Evolutionary conservation across 1,140 invertebrate species (phyloP), one percentile per base, ranked within the genome.

Genomic region (Glossosoma conforme): DNA sequence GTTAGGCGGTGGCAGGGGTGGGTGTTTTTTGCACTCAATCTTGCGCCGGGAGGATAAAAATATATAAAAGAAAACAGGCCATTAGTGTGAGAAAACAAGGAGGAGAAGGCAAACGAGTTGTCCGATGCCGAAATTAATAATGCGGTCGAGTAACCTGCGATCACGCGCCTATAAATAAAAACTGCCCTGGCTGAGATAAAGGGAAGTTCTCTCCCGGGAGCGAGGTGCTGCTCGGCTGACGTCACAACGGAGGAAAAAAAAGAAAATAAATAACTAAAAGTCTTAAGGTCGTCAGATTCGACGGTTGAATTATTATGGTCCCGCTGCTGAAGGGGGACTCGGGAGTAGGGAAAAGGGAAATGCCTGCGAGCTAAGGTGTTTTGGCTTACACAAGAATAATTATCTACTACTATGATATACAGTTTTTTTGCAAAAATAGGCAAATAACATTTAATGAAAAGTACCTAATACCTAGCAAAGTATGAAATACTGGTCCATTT

Each of bases 91-190:
- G 54, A 37, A 42, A 38, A 50, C 30, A 38, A 46, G 15, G 14
- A 15, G 13, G 14, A 37, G 44, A 36, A 51, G 44, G 54, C 49
- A 57, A 57, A 57, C 54, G 55, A 53, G 50, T 53, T 53, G 50
- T 53, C 55, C 53, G 46, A 50, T 53, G 51, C 24, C 33, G 33
- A 47, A 58, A 58, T 58, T 58, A 58, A 58, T 58, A 58, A 53
- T 45, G 50, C 51, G 55, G 55, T 58, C 55, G 51, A 53, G 44
- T 58, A 58, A 58, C 55, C 55, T 58, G 55, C 55, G 55, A 58
- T 58, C 55, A 53, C 41, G 28, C 40, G 51, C 55, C 55, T 53
- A 58, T 58, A 58, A 58, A 58, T 58, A 58, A 58, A 53, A 58
- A 58, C 51, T 58, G 46, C 35, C 45, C 51, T 43, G 37, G 32